These are phyloP conservation scores for Malurus elegans DNA, from an alignment of 2,113 vertebrate species.

Conservation along the genomic window DNA sequence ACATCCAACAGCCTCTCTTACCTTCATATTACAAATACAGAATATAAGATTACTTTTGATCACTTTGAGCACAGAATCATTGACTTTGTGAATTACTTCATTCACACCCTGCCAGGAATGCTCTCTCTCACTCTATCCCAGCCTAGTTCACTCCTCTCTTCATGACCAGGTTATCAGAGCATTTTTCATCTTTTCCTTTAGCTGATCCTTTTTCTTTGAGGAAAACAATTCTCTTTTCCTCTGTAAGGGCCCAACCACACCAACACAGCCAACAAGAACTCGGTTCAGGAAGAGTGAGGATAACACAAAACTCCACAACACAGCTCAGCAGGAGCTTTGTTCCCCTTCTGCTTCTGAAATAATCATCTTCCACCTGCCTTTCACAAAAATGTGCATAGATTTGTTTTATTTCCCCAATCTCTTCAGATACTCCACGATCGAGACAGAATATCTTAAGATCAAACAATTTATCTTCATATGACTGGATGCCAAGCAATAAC, in stretches of 20 bases:
- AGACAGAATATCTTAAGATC: neutral
- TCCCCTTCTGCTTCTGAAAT: neutral
- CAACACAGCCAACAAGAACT: neutral
- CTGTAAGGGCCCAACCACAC: neutral
- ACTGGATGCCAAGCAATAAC: neutral
- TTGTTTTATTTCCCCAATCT: neutral
- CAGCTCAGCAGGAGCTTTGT: neutral
- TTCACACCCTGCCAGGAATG: neutral
- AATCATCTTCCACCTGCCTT: neutral
- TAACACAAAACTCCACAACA: accelerated
- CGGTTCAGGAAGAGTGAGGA: neutral
- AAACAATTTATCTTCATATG: too few species aligned
- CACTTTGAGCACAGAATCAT: neutral
- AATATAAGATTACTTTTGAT: neutral
- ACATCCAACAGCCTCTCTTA: neutral
- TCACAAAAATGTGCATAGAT: neutral
- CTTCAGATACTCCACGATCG: neutral
- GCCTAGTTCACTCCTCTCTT: neutral
- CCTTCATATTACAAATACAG: neutral
- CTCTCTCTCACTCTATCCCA: neutral
- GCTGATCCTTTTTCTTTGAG: neutral
- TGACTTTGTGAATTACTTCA: neutral
- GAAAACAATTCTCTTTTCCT: neutral
- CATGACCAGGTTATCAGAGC: neutral
- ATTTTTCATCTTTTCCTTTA: neutral